phyloP scores from a whole-genome alignment of 2,888 invertebrate species.

The Synanthedon myopaeformis region DNA sequence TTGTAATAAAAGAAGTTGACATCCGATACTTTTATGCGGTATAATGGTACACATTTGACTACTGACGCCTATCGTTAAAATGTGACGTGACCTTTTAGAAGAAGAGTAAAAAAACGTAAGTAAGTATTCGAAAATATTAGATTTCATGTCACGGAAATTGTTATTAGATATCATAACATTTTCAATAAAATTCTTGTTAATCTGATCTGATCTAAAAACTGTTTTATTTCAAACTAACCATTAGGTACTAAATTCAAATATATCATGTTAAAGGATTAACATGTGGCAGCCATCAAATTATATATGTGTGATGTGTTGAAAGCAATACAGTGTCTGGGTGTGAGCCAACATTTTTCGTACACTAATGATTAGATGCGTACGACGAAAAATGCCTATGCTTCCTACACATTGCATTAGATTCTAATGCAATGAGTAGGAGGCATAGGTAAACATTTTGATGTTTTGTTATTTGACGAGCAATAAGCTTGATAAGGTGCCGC shows the following conservation, averaged over 20 bases:
- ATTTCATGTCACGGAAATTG: too few species aligned
- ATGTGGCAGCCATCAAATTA: constrained; percentile 3
- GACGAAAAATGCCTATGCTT: too few species aligned
- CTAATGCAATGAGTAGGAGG: too few species aligned
- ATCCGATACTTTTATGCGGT: background rate
- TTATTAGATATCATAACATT: too few species aligned
- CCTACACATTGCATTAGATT: too few species aligned
- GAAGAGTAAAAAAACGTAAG: background rate
- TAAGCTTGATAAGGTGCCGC: too few species aligned
- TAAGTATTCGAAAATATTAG: background rate
- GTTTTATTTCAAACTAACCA: background rate
- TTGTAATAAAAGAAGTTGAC: background rate
- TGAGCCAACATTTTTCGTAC: too few species aligned
- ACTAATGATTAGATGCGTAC: too few species aligned
- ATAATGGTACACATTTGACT: constrained; percentile 27
- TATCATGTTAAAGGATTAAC: background rate
- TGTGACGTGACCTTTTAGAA: constrained; percentile 1
- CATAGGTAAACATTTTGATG: too few species aligned
- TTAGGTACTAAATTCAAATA: background rate
- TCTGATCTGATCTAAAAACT: background rate
- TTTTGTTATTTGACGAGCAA: too few species aligned
- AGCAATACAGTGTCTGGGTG: constrained; percentile 2
- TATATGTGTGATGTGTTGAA: constrained; percentile 7
- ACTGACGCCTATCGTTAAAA: constrained; percentile 5
- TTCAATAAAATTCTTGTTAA: background rate